A percentile compares a stretch with the other conserved stretches of the same genome.
These are phyloP conservation scores for Oreortyx pictus DNA, from an alignment of 2,797 vertebrate genomes.

Conservation along the genomic window DNA sequence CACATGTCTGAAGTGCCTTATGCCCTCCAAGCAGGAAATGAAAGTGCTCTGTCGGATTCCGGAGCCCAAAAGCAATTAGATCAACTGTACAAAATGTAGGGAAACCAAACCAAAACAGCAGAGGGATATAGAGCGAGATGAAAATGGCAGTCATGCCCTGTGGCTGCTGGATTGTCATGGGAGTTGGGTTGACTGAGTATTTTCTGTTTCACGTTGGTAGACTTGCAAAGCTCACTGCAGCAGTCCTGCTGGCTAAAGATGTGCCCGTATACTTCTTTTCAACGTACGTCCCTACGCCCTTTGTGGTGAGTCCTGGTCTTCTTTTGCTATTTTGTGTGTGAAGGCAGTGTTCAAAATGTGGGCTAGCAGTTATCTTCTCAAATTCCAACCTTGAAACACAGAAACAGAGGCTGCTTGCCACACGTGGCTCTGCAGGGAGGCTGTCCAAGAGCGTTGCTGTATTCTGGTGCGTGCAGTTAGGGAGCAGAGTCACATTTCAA, in stretches of 20 bases:
- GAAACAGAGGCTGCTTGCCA: not conserved
- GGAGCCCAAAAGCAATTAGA: not conserved
- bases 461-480: not conserved
- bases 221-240: conserved; percentile 89
- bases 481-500: not conserved
- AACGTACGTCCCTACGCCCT: conserved; percentile 92
- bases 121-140: not conserved
- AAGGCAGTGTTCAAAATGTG: fast-evolving
- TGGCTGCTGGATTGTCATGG: not conserved
- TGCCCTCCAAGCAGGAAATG: not conserved
- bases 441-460: fast-evolving
- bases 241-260: conserved; percentile 89
- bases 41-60: fast-evolving
- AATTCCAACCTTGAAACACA: not conserved
- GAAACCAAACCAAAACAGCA: not conserved
- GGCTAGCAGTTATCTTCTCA: not conserved
- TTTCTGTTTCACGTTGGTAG: conserved; percentile 71
- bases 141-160: not conserved
- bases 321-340: fast-evolving
- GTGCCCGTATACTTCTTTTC: conserved; percentile 93
- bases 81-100: no score
- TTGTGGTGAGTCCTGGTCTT: conserved; percentile 87
- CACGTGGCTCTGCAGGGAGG: not conserved
- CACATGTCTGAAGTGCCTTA: not conserved
- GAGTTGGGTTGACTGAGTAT: not conserved